Evolutionary conservation across 2,113 vertebrate species (phyloP).

Genomic region (Labrus mixtus): DNA sequence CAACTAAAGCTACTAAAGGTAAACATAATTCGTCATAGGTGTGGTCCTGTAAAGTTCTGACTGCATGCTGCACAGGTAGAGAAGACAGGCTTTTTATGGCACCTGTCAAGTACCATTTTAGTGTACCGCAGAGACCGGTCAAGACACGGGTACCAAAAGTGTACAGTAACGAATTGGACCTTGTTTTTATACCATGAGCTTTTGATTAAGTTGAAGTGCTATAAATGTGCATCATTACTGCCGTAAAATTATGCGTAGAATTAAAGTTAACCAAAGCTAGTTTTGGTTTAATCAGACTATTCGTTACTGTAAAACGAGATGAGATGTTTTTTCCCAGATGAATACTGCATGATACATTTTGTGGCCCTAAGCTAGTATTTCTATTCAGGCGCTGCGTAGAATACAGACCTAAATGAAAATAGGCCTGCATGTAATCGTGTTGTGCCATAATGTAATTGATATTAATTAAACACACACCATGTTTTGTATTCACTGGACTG

Average conservation of each 20-base stretch:
- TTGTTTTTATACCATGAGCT: background rate
- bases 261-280: background rate
- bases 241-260: slow-evolving; percentile 3
- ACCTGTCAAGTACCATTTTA: slow-evolving; percentile 51
- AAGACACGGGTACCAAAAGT: background rate
- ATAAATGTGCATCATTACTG: background rate
- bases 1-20: slow-evolving; percentile 91
- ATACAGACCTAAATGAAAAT: background rate
- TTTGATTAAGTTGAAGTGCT: background rate
- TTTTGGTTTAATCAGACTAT: background rate
- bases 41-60: slow-evolving; percentile 89
- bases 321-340: background rate
- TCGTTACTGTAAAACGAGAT: fast-evolving
- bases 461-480: background rate
- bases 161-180: background rate
- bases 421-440: background rate
- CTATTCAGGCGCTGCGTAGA: slow-evolving; percentile 28
- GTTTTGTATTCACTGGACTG: background rate
- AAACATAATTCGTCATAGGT: slow-evolving; percentile 87
- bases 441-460: background rate
- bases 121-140: slow-evolving; percentile 12
- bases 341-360: background rate
- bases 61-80: slow-evolving; percentile 89
- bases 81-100: slow-evolving; percentile 52
- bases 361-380: background rate